Conservation (phyloP, 2,113 vertebrate genomes). For the Hemicordylus capensis region DNA sequence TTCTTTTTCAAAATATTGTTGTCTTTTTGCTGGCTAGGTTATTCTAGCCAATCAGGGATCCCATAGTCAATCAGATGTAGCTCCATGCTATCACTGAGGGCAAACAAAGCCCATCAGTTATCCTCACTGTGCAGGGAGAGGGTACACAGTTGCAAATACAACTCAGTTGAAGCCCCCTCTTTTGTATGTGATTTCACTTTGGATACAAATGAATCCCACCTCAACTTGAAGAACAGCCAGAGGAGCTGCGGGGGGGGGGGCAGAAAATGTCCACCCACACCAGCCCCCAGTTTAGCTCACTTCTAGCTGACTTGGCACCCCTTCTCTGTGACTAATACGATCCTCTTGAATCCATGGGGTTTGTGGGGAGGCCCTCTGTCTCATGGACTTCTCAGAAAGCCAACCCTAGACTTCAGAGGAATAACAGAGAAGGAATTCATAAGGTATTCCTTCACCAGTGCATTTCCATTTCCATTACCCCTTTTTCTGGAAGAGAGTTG, state of each 20-base stretch:
- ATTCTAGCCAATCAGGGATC: background rate
- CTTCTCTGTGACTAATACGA: background rate
- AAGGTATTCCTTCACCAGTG: background rate
- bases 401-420: background rate
- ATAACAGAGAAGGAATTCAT: background rate
- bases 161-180: background rate
- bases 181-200: background rate
- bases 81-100: background rate
- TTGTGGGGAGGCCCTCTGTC: conserved; percentile 3
- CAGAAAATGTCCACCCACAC: background rate
- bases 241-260: background rate
- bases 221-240: background rate
- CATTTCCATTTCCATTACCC: background rate
- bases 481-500: background rate
- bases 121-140: background rate
- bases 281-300: background rate
- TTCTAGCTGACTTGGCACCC: background rate
- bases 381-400: conserved; percentile 24
- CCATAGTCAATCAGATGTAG: background rate
- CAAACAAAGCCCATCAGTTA: background rate
- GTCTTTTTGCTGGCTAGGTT: background rate
- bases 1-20: no score
- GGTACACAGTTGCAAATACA: background rate
- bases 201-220: no score
- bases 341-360: background rate